Conservation (phyloP, 2,888 invertebrate genomes). For the Halictus ligatus region DNA sequence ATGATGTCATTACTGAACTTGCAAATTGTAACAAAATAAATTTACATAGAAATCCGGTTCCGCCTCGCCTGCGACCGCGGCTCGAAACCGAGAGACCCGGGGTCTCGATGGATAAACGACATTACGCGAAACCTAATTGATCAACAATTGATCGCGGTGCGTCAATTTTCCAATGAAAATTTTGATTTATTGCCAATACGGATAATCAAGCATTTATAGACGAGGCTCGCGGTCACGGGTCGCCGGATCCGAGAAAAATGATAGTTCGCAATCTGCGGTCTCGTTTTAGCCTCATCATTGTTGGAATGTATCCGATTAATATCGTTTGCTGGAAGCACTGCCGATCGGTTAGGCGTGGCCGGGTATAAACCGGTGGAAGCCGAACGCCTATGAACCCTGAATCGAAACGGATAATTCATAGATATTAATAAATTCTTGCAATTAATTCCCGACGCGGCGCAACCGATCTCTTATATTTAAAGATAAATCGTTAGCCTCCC, state of each 20-base stretch:
- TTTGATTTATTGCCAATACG: constrained; percentile 36
- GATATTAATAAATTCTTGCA: constrained; percentile 59
- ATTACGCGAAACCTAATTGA: constrained; percentile 13
- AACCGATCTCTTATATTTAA: constrained; percentile 52
- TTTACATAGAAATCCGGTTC: constrained; percentile 19
- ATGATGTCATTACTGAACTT: not conserved
- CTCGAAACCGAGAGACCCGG: not conserved
- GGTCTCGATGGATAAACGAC: not conserved
- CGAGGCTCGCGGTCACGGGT: constrained; percentile 12
- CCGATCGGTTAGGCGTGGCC: constrained; percentile 67
- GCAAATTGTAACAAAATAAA: constrained; percentile 22
- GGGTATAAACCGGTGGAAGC: constrained; percentile 26
- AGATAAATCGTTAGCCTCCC: constrained; percentile 41
- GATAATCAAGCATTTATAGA: constrained; percentile 32
- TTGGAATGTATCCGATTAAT: constrained; percentile 67
- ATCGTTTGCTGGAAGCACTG: constrained; percentile 67
- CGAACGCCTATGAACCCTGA: constrained; percentile 70
- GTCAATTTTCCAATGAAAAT: constrained; percentile 35
- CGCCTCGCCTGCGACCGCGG: not conserved
- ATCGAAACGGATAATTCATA: constrained; percentile 69
- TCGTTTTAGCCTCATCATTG: constrained; percentile 59
- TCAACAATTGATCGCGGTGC: constrained; percentile 5
- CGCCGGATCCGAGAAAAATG: constrained; percentile 25
- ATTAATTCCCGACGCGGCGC: constrained; percentile 48
- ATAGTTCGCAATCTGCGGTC: constrained; percentile 47